Evolutionary conservation across 2,797 vertebrate species (phyloP), one percentile per base, ranked within the genome.

Genomic region (Macroramphosus scolopax): DNA sequence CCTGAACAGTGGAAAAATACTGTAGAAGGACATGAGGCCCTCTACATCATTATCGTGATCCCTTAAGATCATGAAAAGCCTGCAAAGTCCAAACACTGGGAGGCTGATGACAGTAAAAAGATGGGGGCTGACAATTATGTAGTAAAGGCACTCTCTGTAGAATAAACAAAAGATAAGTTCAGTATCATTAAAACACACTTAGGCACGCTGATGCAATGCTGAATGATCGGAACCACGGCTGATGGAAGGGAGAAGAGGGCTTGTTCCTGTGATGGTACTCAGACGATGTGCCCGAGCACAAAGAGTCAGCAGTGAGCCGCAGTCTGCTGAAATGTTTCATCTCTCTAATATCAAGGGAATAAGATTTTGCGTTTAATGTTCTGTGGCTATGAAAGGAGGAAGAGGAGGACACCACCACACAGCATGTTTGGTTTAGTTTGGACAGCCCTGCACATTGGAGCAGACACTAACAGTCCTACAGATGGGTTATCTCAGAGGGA

Each of bases 401-500:
- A 35, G 38, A 52, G 55, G 67, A 61, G 9, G 39, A 65, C 38
- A 57, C 32, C 44, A 46, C 43, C 61, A 33, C 51, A 60, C 51
- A 60, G 63, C 47, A 68, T 30, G 49, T 51, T 55, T 47, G 53
- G 55, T 8, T 54, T 52, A 51, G 40, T 73, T 61, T 73, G 68
- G 58, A 54, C 48, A 51, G 44, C n/a, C 7, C 39, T 53, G 51
- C 30, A 42, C 14, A 12, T 69, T 72, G 41, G 62, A 72, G 61
- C 64, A 61, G 63, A 58, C 25, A 13, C 46, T 29, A 45, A 56
- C 38, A 52, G 42, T 74, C 57, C 60, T 66, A 61, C 74, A 81
- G 76, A 78, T 73, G 71, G 65, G 33, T 47, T n/a, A 8, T 60
- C 69, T 75, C 72, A 70, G 72, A 22, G 62, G 65, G 77, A 78